phyloP scores from a whole-genome alignment of 37 sponge, comb jelly and placozoan species.

The Chondrilla cf. caribensis region DNA sequence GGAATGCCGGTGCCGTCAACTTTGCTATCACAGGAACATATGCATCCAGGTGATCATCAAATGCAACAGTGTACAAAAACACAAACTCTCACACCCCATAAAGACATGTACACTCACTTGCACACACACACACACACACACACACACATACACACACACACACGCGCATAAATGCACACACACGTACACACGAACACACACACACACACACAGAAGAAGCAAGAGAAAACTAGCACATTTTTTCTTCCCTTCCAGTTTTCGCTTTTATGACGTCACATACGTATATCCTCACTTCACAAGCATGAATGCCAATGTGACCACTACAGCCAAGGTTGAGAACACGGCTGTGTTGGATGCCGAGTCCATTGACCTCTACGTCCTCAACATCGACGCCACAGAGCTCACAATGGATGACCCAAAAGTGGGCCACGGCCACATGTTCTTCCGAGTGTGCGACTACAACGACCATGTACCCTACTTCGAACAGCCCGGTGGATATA shows the following conservation, averaged over 20 bases:
- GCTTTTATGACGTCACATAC: not conserved
- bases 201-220: no score
- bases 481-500: not conserved
- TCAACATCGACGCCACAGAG: conserved; percentile 1
- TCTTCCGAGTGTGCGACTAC: not conserved
- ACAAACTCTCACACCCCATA: conserved; percentile 4
- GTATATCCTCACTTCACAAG: not conserved
- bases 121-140: conserved; percentile 23
- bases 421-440: not conserved
- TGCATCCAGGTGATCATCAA: not conserved
- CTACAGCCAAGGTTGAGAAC: not conserved
- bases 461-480: conserved; percentile 4
- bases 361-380: not conserved
- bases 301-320: not conserved
- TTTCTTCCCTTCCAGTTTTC: conserved; percentile 26
- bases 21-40: not conserved
- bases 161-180: conserved; percentile 25
- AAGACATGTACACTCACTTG: not conserved
- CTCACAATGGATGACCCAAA: not conserved
- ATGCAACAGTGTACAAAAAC: not conserved
- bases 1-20: conserved; percentile 9
- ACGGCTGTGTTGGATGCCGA: not conserved
- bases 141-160: conserved; percentile 21
- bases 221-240: not conserved
- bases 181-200: conserved; percentile 1